Percentiles rank a stretch among this genome's conserved stretches.
phyloP scores from a whole-genome alignment of 2,888 invertebrate species.

The Oligia strigilis region DNA sequence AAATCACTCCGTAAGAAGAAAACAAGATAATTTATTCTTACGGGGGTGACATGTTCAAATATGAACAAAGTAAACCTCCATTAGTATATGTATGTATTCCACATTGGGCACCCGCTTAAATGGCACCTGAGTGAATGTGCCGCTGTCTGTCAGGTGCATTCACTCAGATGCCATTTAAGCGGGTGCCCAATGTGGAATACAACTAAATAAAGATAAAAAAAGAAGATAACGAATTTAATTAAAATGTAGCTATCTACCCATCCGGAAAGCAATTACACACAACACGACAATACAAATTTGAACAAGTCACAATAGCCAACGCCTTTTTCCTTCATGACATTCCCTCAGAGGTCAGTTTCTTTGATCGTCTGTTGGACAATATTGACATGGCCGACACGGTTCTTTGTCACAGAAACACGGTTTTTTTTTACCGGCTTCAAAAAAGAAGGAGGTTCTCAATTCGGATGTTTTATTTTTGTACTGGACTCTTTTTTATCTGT shows the following conservation, averaged over 20 bases:
- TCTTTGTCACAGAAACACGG: conserved; percentile 35
- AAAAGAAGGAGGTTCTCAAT: no score
- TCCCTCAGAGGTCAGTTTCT: conserved; percentile 59
- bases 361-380: conserved; percentile 58
- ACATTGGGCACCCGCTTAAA: no score
- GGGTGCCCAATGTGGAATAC: no score
- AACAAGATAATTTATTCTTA: no score
- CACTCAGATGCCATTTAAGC: no score
- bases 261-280: conserved; percentile 64
- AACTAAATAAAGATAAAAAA: no score
- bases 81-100: no score
- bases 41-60: no score
- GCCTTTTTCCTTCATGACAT: conserved; percentile 43
- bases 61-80: no score
- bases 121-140: no score
- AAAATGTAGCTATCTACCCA: conserved; percentile 48
- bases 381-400: conserved; percentile 57
- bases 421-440: background rate
- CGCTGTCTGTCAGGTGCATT: no score
- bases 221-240: conserved; percentile 52
- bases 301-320: conserved; percentile 56
- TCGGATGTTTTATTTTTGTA: no score
- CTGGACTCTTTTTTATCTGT: background rate
- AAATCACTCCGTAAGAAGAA: background rate
- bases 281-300: conserved; percentile 56